phyloP scores from a whole-genome alignment of 2,888 invertebrate species.

The Trachelus iudaicus region DNA sequence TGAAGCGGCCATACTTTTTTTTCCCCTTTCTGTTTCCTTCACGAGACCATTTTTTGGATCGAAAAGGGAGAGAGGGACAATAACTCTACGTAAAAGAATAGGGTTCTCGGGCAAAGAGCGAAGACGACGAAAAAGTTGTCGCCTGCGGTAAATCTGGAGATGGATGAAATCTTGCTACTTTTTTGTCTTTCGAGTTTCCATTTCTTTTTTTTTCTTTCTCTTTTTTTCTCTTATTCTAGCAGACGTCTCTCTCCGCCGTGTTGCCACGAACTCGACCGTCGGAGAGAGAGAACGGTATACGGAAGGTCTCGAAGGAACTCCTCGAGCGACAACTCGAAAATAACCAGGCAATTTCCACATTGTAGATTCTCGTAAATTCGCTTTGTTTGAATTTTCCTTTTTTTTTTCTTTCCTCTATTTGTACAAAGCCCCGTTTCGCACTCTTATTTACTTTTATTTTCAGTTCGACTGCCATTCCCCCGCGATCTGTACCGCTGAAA shows the following conservation, averaged over 20 bases:
- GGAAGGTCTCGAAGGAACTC: not conserved
- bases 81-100: not conserved
- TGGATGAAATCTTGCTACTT: constrained; percentile 31
- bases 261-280: not conserved
- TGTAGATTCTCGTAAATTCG: not conserved
- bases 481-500: not conserved
- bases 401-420: not conserved
- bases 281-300: not conserved
- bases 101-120: not conserved
- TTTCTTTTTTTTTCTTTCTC: too few relatives aligned
- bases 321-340: constrained; percentile 26
- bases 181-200: not conserved
- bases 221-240: not conserved
- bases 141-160: constrained; percentile 26
- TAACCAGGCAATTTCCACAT: constrained; percentile 30
- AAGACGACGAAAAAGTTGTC: constrained; percentile 27
- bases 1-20: not conserved
- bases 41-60: not conserved
- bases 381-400: not conserved
- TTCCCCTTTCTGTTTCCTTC: not conserved
- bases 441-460: not conserved
- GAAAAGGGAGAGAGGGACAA: not conserved
- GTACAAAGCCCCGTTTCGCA: not conserved
- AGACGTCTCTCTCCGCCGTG: not conserved
- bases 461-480: not conserved